Conservation (phyloP, 2,888 invertebrate species). For the Spatulosminthurus flaviceps region DNA sequence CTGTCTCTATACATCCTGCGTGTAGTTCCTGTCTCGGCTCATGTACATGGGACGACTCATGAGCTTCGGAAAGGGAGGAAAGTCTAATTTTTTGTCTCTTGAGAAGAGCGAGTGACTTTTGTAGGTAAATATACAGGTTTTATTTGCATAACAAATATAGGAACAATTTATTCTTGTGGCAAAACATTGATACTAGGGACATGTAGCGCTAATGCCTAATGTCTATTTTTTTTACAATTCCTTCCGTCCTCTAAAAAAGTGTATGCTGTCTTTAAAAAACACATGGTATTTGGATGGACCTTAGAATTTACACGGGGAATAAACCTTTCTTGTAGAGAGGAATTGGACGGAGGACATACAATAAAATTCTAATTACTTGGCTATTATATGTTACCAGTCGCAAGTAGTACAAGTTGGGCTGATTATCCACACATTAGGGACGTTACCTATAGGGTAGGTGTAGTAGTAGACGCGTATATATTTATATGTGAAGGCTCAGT, state of each 20-base stretch:
- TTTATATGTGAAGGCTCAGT: not conserved
- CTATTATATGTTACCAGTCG: not conserved
- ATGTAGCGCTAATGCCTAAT: not conserved
- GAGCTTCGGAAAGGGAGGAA: not conserved
- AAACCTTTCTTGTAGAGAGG: not conserved
- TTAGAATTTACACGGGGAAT: not conserved
- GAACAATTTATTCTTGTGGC: slow-evolving; percentile 29
- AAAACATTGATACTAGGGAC: slow-evolving; percentile 15
- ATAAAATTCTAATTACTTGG: slow-evolving; percentile 14
- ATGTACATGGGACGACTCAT: not conserved
- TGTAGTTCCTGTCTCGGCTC: too few species aligned
- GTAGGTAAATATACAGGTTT: slow-evolving; percentile 23
- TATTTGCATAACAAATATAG: slow-evolving; percentile 36
- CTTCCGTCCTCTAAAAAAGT: not conserved
- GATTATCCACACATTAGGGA: not conserved
- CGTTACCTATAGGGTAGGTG: too few species aligned
- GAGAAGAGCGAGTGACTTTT: slow-evolving; percentile 13
- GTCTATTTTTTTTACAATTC: too few species aligned
- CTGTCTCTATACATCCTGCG: not conserved
- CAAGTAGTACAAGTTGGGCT: not conserved
- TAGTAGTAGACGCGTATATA: not conserved
- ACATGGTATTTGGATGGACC: not conserved
- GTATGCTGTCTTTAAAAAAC: not conserved
- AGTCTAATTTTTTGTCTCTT: too few species aligned
- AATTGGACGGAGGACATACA: not conserved